These are phyloP conservation scores for Tokudaia tokunoshimensis DNA, from an alignment of 2,797 vertebrate species.

Conservation along the genomic window DNA sequence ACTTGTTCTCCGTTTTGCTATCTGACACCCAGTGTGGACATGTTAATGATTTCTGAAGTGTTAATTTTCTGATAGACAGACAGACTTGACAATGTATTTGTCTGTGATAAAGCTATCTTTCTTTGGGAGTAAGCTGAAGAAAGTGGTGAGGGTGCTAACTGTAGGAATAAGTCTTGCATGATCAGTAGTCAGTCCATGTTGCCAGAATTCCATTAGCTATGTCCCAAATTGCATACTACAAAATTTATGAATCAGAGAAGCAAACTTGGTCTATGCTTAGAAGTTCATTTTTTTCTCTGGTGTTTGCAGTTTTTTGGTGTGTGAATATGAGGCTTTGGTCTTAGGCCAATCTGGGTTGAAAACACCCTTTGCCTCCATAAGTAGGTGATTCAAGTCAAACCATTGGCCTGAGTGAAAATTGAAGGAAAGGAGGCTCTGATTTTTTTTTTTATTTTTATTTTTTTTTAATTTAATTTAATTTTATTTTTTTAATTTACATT, in stretches of 20 bases:
- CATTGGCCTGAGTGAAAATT: background rate
- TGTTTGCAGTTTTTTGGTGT: background rate
- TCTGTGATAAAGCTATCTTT: conserved; percentile 43
- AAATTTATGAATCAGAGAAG: conserved; percentile 45
- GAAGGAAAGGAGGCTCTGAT: background rate
- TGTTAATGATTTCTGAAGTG: conserved; percentile 40
- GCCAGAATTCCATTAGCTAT: conserved; percentile 25
- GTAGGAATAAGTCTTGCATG: background rate
- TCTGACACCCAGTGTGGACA: background rate
- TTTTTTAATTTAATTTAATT: no score
- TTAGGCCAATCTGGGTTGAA: background rate
- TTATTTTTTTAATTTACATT: no score
- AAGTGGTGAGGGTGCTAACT: background rate
- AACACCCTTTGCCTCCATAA: background rate
- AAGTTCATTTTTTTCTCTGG: conserved; percentile 32
- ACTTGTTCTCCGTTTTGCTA: conserved; percentile 39
- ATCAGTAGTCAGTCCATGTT: conserved; percentile 3
- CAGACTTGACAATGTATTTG: conserved; percentile 34
- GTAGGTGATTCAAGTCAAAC: background rate
- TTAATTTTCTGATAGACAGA: conserved; percentile 35
- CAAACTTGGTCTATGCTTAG: background rate
- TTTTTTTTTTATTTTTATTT: no score
- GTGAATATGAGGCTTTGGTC: background rate
- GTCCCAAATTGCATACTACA: conserved; percentile 34
- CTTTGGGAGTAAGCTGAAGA: conserved; percentile 10